Evolutionary conservation across 1,140 invertebrate species (phyloP).

Genomic region (Aphelinus atriplicis): DNA sequence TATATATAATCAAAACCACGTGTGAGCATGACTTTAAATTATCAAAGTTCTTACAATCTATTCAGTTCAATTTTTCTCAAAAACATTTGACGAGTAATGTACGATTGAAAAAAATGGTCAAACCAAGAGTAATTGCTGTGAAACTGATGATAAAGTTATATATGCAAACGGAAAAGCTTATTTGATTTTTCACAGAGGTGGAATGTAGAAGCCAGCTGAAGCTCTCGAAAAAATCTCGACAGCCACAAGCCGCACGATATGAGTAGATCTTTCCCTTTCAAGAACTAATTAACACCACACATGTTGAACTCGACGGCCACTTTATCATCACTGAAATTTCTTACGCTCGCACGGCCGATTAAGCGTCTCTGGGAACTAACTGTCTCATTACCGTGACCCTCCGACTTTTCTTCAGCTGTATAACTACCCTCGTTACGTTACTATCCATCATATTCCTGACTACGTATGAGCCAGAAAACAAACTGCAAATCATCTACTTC

Average conservation of each 20-base stretch:
- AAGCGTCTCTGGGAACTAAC: constrained; percentile 43
- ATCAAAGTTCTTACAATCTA: too few relatives aligned
- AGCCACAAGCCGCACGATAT: neutral
- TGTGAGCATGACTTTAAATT: too few relatives aligned
- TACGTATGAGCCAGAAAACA: constrained; percentile 2
- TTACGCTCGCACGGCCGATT: constrained; percentile 48
- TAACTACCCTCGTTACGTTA: constrained; percentile 14
- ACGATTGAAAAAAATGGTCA: too few relatives aligned
- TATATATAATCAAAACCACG: too few relatives aligned
- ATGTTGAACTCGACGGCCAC: constrained; percentile 49
- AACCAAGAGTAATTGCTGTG: too few relatives aligned
- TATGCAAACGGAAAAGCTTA: neutral
- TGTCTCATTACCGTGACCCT: constrained; percentile 43
- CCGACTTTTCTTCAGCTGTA: constrained; percentile 16
- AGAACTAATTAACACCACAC: constrained; percentile 55
- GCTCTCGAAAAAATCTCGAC: neutral
- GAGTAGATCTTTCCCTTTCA: constrained; percentile 26
- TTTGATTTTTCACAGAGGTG: neutral
- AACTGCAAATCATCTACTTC: neutral
- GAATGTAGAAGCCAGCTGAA: neutral
- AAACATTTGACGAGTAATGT: too few relatives aligned
- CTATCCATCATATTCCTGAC: constrained; percentile 19
- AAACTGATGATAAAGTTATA: too few relatives aligned
- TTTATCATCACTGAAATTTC: constrained; percentile 57
- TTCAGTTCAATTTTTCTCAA: too few relatives aligned